Percentiles rank a stretch among this genome's conserved stretches.
Evolutionary conservation across 2,888 invertebrate species (phyloP).

Genomic region (Deroplatys truncata): DNA sequence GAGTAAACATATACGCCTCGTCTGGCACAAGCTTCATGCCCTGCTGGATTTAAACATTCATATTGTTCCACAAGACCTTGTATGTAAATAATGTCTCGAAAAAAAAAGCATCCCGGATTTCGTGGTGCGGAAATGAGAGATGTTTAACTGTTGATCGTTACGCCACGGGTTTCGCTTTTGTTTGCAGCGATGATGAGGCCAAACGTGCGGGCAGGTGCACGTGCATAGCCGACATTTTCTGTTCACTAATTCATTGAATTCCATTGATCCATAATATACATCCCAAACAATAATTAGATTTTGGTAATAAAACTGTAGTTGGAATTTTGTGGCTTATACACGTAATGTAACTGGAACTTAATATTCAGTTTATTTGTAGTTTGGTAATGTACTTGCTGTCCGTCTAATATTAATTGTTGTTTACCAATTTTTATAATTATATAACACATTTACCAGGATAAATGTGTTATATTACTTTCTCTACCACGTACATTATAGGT

Average conservation of each 20-base stretch:
- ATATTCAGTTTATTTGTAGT: too few species aligned
- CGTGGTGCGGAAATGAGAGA: not conserved
- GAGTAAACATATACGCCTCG: not conserved
- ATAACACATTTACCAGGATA: too few species aligned
- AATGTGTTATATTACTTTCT: too few species aligned
- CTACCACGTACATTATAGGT: too few species aligned
- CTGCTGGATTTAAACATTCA: not conserved
- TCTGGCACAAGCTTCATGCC: not conserved
- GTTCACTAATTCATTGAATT: not conserved
- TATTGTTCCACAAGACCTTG: not conserved
- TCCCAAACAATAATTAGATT: not conserved
- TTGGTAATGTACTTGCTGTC: too few species aligned
- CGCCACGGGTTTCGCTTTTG: not conserved
- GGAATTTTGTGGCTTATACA: too few species aligned
- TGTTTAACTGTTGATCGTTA: not conserved
- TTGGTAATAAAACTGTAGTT: not conserved
- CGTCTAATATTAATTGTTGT: too few species aligned
- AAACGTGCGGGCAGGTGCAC: not conserved
- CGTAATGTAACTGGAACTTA: too few species aligned
- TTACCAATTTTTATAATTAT: too few species aligned
- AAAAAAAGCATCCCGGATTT: not conserved
- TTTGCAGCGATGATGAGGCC: not conserved
- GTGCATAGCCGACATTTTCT: not conserved
- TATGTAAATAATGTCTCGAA: not conserved
- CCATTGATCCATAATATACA: not conserved